A percentile compares a stretch with the other conserved stretches of the same genome.
phyloP scores from a whole-genome alignment of 2,888 invertebrate genomes.

The Torymus tubicola region DNA sequence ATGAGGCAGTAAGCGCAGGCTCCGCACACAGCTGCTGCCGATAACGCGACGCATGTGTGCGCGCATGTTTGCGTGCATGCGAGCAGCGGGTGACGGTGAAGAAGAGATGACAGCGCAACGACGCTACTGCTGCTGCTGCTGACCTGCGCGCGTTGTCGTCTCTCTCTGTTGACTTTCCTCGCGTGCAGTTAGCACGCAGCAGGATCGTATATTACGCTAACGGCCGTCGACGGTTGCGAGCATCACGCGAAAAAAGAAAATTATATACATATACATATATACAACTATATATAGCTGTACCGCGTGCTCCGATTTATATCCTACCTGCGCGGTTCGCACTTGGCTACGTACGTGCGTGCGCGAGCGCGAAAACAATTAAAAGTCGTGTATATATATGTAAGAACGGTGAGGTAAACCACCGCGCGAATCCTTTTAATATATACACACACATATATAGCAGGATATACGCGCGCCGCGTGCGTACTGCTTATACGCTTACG shows the following conservation, averaged over 20 bases:
- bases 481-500: background rate
- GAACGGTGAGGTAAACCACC: background rate
- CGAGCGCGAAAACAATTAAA: no score
- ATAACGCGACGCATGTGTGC: no score
- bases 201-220: background rate
- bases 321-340: background rate
- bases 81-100: background rate
- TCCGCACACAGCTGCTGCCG: no score
- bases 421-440: background rate
- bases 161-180: slow-evolving; percentile 53
- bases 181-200: background rate
- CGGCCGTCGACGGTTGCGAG: no score
- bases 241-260: no score
- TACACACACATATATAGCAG: background rate
- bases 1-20: no score
- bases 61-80: no score
- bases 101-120: background rate
- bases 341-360: no score
- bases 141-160: slow-evolving; percentile 58
- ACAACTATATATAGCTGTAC: no score
- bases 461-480: background rate
- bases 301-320: background rate
- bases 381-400: no score
- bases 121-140: no score
- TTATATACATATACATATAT: no score